Conservation (phyloP, 2,797 vertebrate genomes). For the Pseudotriccus pelzelni region DNA sequence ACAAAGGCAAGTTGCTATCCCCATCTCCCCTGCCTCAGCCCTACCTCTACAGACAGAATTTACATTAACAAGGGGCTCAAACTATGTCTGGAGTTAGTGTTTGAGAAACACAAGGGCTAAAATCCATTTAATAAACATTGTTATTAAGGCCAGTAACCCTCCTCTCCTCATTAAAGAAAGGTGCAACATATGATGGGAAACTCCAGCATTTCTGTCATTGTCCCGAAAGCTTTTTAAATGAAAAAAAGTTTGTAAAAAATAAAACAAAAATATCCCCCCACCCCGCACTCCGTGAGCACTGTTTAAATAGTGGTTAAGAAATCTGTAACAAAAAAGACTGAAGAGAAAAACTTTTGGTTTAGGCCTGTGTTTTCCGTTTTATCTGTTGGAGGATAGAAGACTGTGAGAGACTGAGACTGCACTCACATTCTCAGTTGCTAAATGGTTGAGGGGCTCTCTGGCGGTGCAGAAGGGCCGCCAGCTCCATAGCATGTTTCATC, state of each 20-base stretch:
- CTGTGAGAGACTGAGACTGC: background rate
- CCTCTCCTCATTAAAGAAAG: background rate
- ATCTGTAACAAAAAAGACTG: background rate
- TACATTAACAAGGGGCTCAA: conserved; percentile 30
- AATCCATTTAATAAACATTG: background rate
- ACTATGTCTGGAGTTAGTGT: background rate
- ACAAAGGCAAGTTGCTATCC: conserved; percentile 17
- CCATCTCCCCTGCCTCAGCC: background rate
- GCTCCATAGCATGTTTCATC: background rate
- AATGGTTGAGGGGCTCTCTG: background rate
- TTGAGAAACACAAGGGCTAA: background rate
- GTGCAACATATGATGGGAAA: background rate
- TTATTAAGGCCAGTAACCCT: background rate
- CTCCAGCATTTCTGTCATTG: conserved; percentile 27
- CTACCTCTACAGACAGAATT: background rate
- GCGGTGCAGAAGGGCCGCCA: background rate
- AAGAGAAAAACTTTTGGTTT: background rate
- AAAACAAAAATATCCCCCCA: background rate
- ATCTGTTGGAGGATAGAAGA: background rate
- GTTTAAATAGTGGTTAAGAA: background rate
- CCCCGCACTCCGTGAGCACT: background rate
- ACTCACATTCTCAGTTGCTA: background rate
- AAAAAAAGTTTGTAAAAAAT: background rate
- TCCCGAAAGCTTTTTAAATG: background rate
- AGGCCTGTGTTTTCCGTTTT: background rate